Evolutionary conservation across 2,797 vertebrate species (phyloP).

Genomic region (Tympanoctomys barrerae): DNA sequence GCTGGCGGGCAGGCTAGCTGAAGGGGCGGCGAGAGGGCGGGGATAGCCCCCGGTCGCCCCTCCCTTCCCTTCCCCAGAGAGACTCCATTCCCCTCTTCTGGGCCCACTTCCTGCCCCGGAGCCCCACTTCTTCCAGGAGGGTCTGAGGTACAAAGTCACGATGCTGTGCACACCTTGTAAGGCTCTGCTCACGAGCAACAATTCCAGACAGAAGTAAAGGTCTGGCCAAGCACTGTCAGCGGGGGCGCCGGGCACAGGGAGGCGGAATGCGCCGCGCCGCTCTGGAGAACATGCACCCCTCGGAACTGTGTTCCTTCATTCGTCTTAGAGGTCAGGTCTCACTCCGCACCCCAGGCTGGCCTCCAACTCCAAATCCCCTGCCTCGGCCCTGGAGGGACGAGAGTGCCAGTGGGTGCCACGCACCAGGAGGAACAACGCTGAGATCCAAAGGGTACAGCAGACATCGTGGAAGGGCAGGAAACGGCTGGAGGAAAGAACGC

Average conservation of each 20-base stretch:
- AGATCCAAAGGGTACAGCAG: no score
- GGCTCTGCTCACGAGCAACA: not conserved
- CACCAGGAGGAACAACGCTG: not conserved
- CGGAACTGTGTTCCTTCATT: not conserved
- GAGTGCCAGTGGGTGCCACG: not conserved
- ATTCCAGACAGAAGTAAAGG: not conserved
- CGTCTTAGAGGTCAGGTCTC: not conserved
- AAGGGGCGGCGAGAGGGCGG: no score
- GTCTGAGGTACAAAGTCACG: not conserved
- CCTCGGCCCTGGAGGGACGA: not conserved
- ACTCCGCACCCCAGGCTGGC: not conserved
- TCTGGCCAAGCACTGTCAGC: not conserved
- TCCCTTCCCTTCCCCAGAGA: not conserved
- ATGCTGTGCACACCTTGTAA: not conserved
- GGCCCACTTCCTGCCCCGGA: not conserved
- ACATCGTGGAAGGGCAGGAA: no score
- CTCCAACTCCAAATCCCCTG: not conserved
- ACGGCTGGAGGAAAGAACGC: no score
- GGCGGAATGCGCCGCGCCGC: not conserved
- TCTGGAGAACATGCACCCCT: no score
- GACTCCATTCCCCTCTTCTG: not conserved
- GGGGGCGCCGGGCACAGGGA: not conserved
- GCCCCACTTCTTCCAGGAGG: not conserved
- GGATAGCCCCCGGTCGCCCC: no score
- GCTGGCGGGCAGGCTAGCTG: not conserved